Evolutionary conservation across 2,888 invertebrate genomes (phyloP), one percentile per base, ranked within the genome.

Genomic region (Hylaea fasciaria): DNA sequence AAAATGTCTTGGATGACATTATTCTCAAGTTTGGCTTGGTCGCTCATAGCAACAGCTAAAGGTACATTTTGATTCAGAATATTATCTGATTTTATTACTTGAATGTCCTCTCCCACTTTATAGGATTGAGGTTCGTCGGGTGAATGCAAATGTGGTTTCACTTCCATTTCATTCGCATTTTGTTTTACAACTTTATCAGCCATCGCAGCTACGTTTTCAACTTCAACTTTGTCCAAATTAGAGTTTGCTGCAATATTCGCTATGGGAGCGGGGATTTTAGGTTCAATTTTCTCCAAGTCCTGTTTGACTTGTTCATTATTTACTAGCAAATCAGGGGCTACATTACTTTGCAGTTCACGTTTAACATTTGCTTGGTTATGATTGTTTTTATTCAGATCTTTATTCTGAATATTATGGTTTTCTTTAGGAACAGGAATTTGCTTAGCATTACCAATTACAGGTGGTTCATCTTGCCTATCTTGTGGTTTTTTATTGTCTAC

Each of bases 121-220:
- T 91, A 89, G 0, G 89, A 91, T 64, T 87, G 81, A 0, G 90
- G 89, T 74, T 89, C 91, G 50, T 89, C 91, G 0, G 78, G 78
- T 0, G 83, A 78, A 59, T 91, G 89, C 0, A 72, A 77, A 71
- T 91, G 89, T 43, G 45, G 28, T 17, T 58, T 58, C 22, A 50
- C 37, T 47, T 50, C 46, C 2, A 22, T 60, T 13, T 41, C 37
- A 37, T 55, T 60, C 1, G 11, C 17, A 22, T 22, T 48, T 28
- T 39, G 39, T 40, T 54, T 43, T 32, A 13, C 14, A 11, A 11
- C 29, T 22, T 29, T 17, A 29, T 37, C 39, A 16, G 32, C 29
- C 46, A 40, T 13, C 1, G 14, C n/a, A 40, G 32, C 44, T 0
- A 39, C 32, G 0, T 60, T 48, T 29, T 48, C 29, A n/a, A 12